Percentiles rank a stretch among this genome's conserved stretches.
phyloP scores from a whole-genome alignment of 2,888 invertebrate species.

The Anarsia innoxiella region DNA sequence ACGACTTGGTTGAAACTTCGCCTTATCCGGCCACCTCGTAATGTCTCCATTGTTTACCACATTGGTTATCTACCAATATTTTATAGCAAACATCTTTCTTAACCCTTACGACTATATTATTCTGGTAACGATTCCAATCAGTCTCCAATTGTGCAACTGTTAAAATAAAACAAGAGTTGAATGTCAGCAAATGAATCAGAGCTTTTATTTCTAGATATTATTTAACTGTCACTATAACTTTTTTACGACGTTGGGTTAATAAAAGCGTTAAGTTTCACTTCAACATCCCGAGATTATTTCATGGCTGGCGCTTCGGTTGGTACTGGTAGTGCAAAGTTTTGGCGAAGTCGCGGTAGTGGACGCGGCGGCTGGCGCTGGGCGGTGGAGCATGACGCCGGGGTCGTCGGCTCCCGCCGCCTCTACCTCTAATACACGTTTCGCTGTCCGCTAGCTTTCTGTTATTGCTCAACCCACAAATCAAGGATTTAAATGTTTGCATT shows the following conservation, averaged over 20 bases:
- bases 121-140: too few species aligned
- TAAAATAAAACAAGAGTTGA: too few species aligned
- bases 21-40: conserved; percentile 62
- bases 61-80: conserved; percentile 47
- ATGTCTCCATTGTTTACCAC: conserved; percentile 66
- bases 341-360: too few species aligned
- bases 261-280: conserved; percentile 29
- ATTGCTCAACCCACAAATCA: too few species aligned
- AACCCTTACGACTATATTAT: too few species aligned
- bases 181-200: too few species aligned
- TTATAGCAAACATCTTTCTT: too few species aligned
- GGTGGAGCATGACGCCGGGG: conserved; percentile 56
- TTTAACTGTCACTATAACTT: too few species aligned
- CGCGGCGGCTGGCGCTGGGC: conserved; percentile 47
- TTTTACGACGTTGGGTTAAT: conserved; percentile 12
- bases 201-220: too few species aligned
- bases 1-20: conserved; percentile 50
- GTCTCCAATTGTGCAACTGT: too few species aligned
- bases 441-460: conserved; percentile 8
- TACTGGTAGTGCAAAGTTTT: conserved; percentile 69
- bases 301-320: conserved; percentile 62
- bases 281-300: conserved; percentile 69
- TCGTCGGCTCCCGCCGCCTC: conserved; percentile 48
- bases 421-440: conserved; percentile 16
- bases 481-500: too few species aligned